Conservation (phyloP, 30 jellyfish, hydroid and myxozoan species). For the Cassiopea andromeda region DNA sequence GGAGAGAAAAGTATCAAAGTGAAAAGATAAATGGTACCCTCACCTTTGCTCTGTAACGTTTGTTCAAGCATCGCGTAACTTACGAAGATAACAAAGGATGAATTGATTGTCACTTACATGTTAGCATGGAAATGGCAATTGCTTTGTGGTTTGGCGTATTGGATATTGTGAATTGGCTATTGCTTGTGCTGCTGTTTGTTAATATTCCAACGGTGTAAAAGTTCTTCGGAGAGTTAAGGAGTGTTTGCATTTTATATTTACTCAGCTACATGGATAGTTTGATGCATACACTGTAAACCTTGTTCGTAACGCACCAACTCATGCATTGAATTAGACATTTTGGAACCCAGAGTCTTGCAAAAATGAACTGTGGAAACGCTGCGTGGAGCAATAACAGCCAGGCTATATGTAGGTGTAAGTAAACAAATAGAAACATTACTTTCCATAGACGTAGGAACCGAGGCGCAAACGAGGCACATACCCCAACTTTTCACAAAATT, state of each 20-base stretch:
- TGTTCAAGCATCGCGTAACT: neutral
- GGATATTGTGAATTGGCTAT: neutral
- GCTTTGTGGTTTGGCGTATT: constrained; percentile 2
- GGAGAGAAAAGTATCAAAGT: constrained; percentile 76
- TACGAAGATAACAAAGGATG: neutral
- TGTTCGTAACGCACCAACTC: no score
- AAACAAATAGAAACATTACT: no score
- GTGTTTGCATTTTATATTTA: neutral
- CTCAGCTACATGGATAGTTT: no score
- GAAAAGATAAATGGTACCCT: neutral
- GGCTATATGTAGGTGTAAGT: no score
- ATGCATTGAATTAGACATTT: no score
- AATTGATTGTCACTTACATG: neutral
- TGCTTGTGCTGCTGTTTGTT: neutral
- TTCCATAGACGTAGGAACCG: no score
- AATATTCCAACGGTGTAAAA: neutral
- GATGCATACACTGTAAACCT: no score
- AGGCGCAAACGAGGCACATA: no score
- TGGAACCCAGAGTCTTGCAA: no score
- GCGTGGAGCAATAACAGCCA: no score
- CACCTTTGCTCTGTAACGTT: neutral
- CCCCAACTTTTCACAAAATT: no score
- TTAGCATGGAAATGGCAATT: neutral
- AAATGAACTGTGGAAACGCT: no score
- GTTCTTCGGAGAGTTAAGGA: neutral